Evolutionary conservation across 30 jellyfish, hydroid and myxozoan species (phyloP).

Genomic region (Hydractinia echinata): DNA sequence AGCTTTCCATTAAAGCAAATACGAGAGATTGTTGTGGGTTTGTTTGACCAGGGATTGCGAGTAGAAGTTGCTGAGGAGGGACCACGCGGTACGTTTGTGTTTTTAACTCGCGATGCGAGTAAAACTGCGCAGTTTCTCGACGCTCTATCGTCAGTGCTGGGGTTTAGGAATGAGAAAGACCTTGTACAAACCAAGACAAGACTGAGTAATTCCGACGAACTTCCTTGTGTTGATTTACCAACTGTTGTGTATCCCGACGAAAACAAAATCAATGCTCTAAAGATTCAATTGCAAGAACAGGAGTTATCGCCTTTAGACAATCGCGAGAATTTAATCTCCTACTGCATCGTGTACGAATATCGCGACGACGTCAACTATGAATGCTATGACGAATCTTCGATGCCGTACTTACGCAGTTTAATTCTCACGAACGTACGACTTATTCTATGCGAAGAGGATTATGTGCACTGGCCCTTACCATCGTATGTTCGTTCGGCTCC

Average conservation of each 20-base stretch:
- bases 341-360: slow-evolving; percentile 59
- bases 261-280: slow-evolving; percentile 68
- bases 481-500: slow-evolving; percentile 64
- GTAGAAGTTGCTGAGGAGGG: slow-evolving; percentile 86
- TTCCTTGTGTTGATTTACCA: slow-evolving; percentile 11
- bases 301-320: slow-evolving; percentile 63
- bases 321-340: slow-evolving; percentile 81
- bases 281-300: slow-evolving; percentile 60
- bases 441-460: slow-evolving; percentile 87
- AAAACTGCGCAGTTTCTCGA: slow-evolving; percentile 82
- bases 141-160: slow-evolving; percentile 53
- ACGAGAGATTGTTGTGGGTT: slow-evolving; percentile 72
- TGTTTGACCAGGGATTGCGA: slow-evolving; percentile 90
- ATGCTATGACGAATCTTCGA: slow-evolving; percentile 31
- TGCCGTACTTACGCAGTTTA: slow-evolving; percentile 49
- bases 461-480: slow-evolving; percentile 94
- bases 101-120: slow-evolving; percentile 82
- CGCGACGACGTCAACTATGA: slow-evolving; percentile 13
- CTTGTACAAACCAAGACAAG: not conserved
- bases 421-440: slow-evolving; percentile 69
- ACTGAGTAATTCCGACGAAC: slow-evolving; percentile 17
- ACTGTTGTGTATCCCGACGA: slow-evolving; percentile 80
- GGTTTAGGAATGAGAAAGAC: slow-evolving; percentile 31
- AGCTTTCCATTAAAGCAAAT: slow-evolving; percentile 54
- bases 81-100: slow-evolving; percentile 84